phyloP scores from a whole-genome alignment of 1,140 invertebrate species.

The Drosophila obscura region DNA sequence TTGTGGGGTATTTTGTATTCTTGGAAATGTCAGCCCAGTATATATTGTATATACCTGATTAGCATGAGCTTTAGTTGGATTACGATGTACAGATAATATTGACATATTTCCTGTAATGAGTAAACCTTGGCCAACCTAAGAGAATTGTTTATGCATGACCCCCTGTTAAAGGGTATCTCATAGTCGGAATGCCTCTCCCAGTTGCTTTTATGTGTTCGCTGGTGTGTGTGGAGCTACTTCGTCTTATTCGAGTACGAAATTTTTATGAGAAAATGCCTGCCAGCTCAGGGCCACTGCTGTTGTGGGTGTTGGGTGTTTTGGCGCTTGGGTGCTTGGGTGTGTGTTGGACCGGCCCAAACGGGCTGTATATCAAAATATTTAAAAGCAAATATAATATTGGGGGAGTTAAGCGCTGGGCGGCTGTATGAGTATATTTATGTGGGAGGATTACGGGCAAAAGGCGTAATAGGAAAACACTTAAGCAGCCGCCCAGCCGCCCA shows the following conservation, averaged over 20 bases:
- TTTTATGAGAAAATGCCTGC: conserved; percentile 81
- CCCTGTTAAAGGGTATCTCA: no score
- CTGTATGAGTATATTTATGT: conserved; percentile 18
- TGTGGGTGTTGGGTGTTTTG: conserved; percentile 1
- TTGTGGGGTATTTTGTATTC: no score
- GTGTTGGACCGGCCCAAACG: background rate
- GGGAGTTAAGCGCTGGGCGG: conserved; percentile 41
- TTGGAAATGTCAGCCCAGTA: no score
- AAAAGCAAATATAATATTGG: conserved; percentile 83
- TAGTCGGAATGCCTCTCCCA: no score
- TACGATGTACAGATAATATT: no score
- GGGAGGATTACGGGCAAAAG: conserved; percentile 45
- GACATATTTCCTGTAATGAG: no score
- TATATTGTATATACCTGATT: no score
- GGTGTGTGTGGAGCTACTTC: conserved; percentile 60
- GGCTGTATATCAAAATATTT: conserved; percentile 83
- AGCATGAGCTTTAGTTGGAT: no score
- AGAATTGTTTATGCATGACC: no score
- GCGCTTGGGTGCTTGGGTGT: conserved; percentile 25
- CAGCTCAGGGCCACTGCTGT: conserved; percentile 26
- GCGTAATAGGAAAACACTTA: conserved; percentile 81
- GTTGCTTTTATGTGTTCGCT: no score
- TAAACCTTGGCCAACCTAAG: no score
- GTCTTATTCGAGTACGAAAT: conserved; percentile 79
- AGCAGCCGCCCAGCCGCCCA: conserved; percentile 50